A percentile compares a stretch with the other conserved stretches of the same genome.
phyloP scores from a whole-genome alignment of 92 coral and sea anemone genomes.

The Micromussa lordhowensis region DNA sequence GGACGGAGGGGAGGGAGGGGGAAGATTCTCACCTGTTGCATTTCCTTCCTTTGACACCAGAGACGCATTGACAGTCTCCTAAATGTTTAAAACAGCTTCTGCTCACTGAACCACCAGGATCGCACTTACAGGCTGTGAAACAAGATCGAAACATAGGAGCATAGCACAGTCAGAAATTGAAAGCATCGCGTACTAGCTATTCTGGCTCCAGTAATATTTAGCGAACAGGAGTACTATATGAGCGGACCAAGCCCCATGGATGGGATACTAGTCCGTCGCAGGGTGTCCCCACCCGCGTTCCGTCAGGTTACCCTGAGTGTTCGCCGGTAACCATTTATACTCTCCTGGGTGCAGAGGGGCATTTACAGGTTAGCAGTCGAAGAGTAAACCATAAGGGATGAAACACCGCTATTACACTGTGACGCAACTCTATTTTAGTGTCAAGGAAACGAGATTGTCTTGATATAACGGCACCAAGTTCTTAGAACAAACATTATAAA shows the following conservation, averaged over 20 bases:
- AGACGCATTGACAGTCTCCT: constrained; percentile 81
- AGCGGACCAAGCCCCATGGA: not conserved
- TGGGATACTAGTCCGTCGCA: not conserved
- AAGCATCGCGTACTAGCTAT: not conserved
- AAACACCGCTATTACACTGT: no score
- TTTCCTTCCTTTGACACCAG: constrained; percentile 70
- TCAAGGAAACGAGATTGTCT: not conserved
- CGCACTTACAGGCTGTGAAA: constrained; percentile 80
- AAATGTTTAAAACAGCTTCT: constrained; percentile 73
- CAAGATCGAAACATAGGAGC: not conserved
- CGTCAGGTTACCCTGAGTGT: not conserved
- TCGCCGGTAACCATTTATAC: not conserved
- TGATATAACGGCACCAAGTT: not conserved
- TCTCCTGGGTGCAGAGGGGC: not conserved
- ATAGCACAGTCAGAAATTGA: not conserved
- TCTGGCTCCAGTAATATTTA: not conserved
- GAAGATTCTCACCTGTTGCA: constrained; percentile 75
- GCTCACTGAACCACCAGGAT: constrained; percentile 88
- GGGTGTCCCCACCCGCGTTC: not conserved
- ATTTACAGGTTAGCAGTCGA: no score
- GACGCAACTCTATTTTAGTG: no score
- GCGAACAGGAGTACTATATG: not conserved
- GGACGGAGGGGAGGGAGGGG: not conserved
- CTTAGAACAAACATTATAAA: no score
- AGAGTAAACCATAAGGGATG: no score